phyloP scores from a whole-genome alignment of 1,140 invertebrate genomes.

The Drosophila ercepeae region DNA sequence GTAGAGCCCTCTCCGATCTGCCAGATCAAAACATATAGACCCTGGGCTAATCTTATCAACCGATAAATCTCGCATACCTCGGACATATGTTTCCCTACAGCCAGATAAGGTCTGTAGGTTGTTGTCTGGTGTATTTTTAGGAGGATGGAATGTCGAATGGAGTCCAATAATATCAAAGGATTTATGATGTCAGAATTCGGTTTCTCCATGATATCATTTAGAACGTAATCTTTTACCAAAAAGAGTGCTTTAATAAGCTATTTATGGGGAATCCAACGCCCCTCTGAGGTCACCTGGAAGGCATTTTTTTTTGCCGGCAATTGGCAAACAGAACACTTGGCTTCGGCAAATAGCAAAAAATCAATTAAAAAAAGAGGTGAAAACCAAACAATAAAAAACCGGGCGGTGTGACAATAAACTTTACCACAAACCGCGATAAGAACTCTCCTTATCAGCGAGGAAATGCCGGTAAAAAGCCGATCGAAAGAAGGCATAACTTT shows the following conservation, averaged over 20 bases:
- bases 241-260: conserved; percentile 37
- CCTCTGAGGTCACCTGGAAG: conserved; percentile 69
- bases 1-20: conserved; percentile 1
- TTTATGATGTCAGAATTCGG: conserved; percentile 14
- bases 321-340: conserved; percentile 58
- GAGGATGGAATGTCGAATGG: conserved; percentile 8
- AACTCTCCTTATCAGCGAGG: conserved; percentile 48
- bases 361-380: conserved; percentile 77
- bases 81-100: conserved; percentile 28
- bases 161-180: conserved; percentile 16
- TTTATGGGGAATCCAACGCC: conserved; percentile 12
- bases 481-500: conserved; percentile 67
- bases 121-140: conserved; percentile 14
- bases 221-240: conserved; percentile 14
- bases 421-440: conserved; percentile 67
- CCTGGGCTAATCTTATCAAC: conserved; percentile 27
- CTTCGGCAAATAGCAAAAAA: conserved; percentile 58
- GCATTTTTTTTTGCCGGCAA: conserved; percentile 34
- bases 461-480: conserved; percentile 13
- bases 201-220: conserved; percentile 36
- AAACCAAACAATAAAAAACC: conserved; percentile 71
- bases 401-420: conserved; percentile 64
- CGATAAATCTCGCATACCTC: conserved; percentile 31
- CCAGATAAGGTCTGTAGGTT: conserved; percentile 7
- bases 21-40: conserved; percentile 9